Evolutionary conservation across 2,113 vertebrate species (phyloP).

Genomic region (Ailuropoda melanoleuca): DNA sequence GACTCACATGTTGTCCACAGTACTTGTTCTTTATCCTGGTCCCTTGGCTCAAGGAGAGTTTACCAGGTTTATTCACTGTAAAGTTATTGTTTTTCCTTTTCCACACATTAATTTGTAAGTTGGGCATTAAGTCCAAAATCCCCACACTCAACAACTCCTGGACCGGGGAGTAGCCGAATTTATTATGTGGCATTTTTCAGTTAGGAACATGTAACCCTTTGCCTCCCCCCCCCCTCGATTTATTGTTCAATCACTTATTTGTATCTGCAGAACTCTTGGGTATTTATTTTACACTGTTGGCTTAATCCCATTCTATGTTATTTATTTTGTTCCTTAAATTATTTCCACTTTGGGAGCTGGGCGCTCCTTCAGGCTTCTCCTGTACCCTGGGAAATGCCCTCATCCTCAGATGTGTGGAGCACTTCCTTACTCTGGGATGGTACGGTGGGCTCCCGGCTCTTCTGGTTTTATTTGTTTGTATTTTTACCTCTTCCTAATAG

Average conservation of each 20-base stretch:
- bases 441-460: neutral
- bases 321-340: neutral
- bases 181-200: neutral
- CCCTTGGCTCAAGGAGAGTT: neutral
- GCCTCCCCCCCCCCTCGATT: neutral
- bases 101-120: neutral
- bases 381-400: neutral
- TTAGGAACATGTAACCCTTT: neutral
- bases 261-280: neutral
- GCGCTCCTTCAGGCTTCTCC: neutral
- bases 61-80: neutral
- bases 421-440: neutral
- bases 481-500: neutral
- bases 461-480: neutral
- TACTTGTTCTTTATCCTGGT: neutral
- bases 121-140: neutral
- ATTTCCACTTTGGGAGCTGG: neutral
- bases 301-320: neutral
- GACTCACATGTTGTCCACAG: neutral
- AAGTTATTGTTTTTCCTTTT: neutral
- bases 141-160: neutral
- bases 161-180: neutral
- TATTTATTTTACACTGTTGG: neutral
- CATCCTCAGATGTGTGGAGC: neutral
- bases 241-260: neutral